Evolutionary conservation across 1,140 invertebrate species (phyloP).

Genomic region (Galendromus occidentalis): DNA sequence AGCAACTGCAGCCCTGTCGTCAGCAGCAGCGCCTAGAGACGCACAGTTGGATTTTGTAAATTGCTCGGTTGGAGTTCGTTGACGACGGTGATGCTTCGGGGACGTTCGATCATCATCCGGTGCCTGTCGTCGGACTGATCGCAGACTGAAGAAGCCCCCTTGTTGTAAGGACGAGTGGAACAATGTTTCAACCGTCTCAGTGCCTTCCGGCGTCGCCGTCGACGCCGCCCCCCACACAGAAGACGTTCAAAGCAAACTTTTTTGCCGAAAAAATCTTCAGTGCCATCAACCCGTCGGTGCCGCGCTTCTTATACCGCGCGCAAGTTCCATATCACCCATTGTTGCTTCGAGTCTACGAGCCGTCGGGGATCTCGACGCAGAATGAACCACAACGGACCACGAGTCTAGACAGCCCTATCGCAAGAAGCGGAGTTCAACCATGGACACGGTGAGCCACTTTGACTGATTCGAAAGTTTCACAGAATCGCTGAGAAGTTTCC

Average conservation of each 20-base stretch:
- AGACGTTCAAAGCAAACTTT: conserved; percentile 8
- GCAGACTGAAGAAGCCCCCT: no score
- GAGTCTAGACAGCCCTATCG: not conserved
- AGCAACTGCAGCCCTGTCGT: no score
- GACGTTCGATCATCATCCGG: no score
- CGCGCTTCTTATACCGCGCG: not conserved
- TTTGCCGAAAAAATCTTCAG: conserved; percentile 2
- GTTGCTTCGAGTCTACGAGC: not conserved
- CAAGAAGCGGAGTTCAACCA: not conserved
- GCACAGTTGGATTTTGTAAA: no score
- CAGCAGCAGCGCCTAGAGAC: no score
- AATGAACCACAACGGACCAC: not conserved
- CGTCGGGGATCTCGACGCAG: not conserved
- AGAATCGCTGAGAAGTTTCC: no score
- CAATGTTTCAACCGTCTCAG: not conserved
- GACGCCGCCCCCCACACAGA: not conserved
- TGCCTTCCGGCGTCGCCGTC: not conserved
- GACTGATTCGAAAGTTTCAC: no score
- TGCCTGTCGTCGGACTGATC: no score
- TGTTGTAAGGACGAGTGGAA: no score
- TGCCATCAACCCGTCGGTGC: not conserved
- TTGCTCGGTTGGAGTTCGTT: no score
- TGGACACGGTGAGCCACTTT: not conserved
- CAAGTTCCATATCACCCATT: not conserved
- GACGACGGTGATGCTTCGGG: no score